phyloP scores from a whole-genome alignment of 2,888 invertebrate species.

The Sinhomidia bicolor region DNA sequence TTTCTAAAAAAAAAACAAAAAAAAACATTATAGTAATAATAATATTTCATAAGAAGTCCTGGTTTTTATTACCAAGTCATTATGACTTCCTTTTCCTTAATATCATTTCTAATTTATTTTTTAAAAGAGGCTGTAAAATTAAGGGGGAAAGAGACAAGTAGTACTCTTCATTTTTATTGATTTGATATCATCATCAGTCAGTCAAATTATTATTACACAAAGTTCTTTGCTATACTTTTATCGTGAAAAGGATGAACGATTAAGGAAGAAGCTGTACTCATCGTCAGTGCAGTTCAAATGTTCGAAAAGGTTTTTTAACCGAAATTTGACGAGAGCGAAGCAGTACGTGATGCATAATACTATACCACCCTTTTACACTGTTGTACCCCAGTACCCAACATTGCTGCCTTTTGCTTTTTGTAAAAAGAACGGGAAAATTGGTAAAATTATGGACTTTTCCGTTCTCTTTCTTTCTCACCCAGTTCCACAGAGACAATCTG shows the following conservation, averaged over 20 bases:
- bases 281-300: too few relatives aligned
- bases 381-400: too few relatives aligned
- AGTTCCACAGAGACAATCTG: conserved; percentile 17
- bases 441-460: neutral
- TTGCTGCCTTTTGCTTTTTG: neutral
- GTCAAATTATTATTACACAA: too few relatives aligned
- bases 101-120: neutral
- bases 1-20: conserved; percentile 1
- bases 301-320: too few relatives aligned
- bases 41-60: neutral
- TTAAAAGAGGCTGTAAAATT: conserved; percentile 8
- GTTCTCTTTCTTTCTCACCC: neutral
- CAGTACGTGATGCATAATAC: too few relatives aligned
- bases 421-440: neutral
- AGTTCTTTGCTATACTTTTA: neutral
- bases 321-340: too few relatives aligned
- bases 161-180: too few relatives aligned
- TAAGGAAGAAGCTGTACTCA: neutral
- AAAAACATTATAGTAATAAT: conserved; percentile 10
- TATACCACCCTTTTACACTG: too few relatives aligned
- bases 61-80: neutral
- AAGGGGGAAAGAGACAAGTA: neutral
- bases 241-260: neutral
- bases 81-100: conserved; percentile 3
- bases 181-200: neutral